These are phyloP conservation scores for Condylura cristata DNA, from an alignment of 2,113 vertebrate species.

Conservation along the genomic window DNA sequence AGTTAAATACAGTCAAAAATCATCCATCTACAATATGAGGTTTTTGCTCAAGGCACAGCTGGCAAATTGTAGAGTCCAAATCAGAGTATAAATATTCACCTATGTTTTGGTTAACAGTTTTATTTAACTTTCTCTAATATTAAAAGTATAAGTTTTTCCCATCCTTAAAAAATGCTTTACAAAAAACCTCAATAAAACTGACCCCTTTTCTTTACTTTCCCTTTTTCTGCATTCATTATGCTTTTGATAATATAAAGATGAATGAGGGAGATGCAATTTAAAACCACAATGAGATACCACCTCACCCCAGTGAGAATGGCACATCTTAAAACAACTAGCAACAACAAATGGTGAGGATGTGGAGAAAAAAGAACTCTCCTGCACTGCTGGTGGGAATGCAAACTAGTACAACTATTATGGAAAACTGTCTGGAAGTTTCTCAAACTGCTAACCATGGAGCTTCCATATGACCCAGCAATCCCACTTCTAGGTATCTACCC, in stretches of 20 bases:
- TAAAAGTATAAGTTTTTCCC: neutral
- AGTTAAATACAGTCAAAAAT: neutral
- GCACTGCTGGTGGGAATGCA: too few species aligned
- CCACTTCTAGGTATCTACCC: too few species aligned
- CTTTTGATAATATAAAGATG: constrained; percentile 18
- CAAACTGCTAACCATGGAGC: too few species aligned
- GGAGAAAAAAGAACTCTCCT: too few species aligned
- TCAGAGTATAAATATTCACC: constrained; percentile 3
- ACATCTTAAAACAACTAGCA: too few species aligned
- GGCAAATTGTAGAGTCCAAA: neutral
- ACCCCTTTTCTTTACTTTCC: neutral
- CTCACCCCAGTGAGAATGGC: too few species aligned
- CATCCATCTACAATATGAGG: neutral
- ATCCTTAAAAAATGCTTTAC: neutral
- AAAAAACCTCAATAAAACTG: neutral
- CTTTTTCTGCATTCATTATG: neutral
- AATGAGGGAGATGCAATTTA: too few species aligned
- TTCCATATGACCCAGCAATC: too few species aligned
- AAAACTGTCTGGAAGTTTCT: too few species aligned
- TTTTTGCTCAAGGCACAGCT: neutral
- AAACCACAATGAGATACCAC: too few species aligned
- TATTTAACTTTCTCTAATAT: constrained; percentile 3
- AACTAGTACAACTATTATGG: too few species aligned
- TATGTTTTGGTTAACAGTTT: constrained; percentile 8
- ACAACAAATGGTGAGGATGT: too few species aligned